Evolutionary conservation across 2,888 invertebrate species (phyloP).

Genomic region (Sussaba pulchella): DNA sequence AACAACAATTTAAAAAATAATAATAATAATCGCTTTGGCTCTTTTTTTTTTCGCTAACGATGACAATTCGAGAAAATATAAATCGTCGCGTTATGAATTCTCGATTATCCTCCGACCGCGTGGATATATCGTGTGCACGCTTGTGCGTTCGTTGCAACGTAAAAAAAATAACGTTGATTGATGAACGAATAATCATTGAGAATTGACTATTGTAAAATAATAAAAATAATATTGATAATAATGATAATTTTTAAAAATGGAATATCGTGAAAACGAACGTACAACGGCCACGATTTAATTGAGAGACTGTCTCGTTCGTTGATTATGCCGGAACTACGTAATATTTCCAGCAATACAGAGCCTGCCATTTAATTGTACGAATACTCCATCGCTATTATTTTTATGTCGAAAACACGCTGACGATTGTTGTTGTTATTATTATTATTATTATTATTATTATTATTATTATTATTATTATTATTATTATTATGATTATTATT

Average conservation of each 20-base stretch:
- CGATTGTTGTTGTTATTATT: slow-evolving; percentile 13
- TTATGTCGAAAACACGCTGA: slow-evolving; percentile 6
- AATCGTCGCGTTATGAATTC: not conserved
- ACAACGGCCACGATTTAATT: slow-evolving; percentile 42
- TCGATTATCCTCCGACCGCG: not conserved
- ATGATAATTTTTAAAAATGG: not conserved
- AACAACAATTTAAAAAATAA: not conserved
- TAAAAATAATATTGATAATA: not conserved
- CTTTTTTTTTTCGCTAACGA: slow-evolving; percentile 25
- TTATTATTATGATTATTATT: slow-evolving; percentile 1
- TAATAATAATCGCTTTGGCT: not conserved
- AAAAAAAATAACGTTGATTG: slow-evolving; percentile 8
- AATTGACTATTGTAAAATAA: slow-evolving; percentile 43
- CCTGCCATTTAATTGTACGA: slow-evolving; percentile 64
- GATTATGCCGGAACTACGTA: slow-evolving; percentile 23
- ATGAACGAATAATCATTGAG: slow-evolving; percentile 8
- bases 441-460: slow-evolving; percentile 1
- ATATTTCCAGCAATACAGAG: slow-evolving; percentile 51
- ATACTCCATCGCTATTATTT: slow-evolving; percentile 57
- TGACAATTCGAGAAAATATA: not conserved
- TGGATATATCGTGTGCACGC: slow-evolving; percentile 16
- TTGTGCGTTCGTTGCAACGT: slow-evolving; percentile 30
- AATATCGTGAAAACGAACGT: slow-evolving; percentile 9
- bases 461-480: not conserved
- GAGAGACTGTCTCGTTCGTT: slow-evolving; percentile 55